Evolutionary conservation across 2,113 vertebrate genomes (phyloP).

Genomic region (Lepidiolamprologus cunningtoni): DNA sequence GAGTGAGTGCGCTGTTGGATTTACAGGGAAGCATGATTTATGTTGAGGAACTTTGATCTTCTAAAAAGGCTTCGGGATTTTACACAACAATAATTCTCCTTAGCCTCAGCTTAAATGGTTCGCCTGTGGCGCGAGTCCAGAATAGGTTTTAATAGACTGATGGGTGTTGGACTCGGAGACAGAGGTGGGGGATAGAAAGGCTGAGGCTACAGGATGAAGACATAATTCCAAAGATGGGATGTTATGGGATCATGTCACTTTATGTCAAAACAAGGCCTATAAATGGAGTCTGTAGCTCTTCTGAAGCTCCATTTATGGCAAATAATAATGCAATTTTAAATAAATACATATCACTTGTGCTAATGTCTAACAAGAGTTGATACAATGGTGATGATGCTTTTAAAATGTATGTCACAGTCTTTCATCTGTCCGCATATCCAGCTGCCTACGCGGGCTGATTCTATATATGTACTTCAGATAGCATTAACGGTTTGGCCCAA

Average conservation of each 20-base stretch:
- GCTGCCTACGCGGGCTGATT: background rate
- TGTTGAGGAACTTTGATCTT: slow-evolving; percentile 70
- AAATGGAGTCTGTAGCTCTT: background rate
- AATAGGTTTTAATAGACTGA: slow-evolving; percentile 19
- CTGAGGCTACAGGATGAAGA: background rate
- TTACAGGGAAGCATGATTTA: slow-evolving; percentile 64
- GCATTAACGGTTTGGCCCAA: background rate
- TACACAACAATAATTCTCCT: slow-evolving; percentile 70
- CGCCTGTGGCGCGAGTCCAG: slow-evolving; percentile 58
- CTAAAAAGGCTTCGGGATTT: slow-evolving; percentile 68
- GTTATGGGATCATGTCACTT: slow-evolving; percentile 3
- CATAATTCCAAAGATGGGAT: background rate
- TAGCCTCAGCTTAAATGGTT: slow-evolving; percentile 60
- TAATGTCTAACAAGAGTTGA: background rate
- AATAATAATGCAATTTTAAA: background rate
- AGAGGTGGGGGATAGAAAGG: background rate
- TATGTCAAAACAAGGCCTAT: background rate
- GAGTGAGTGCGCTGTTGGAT: slow-evolving; percentile 21
- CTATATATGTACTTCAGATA: background rate
- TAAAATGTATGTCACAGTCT: background rate
- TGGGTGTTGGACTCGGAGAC: slow-evolving; percentile 2
- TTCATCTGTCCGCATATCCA: background rate
- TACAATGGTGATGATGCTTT: background rate
- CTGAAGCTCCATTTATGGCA: background rate
- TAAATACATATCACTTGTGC: background rate